phyloP scores from a whole-genome alignment of 2,797 vertebrate genomes.

The Cynopterus sphinx region DNA sequence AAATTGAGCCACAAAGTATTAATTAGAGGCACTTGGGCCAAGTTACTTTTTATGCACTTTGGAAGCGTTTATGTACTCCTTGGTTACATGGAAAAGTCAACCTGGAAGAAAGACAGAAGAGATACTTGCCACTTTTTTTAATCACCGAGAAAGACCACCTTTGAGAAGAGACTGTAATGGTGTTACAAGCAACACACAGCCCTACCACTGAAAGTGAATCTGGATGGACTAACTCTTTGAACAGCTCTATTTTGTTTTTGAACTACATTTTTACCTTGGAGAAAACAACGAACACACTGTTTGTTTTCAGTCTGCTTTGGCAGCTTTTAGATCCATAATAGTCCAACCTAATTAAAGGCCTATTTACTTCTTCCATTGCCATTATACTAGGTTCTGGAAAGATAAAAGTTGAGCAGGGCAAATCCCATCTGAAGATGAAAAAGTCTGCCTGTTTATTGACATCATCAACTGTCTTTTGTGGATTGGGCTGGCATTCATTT shows the following conservation, averaged over 20 bases:
- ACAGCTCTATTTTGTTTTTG: slow-evolving; percentile 29
- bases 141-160: neutral
- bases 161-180: neutral
- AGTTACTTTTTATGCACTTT: neutral
- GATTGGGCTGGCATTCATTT: slow-evolving; percentile 10
- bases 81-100: slow-evolving; percentile 18
- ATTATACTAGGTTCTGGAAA: slow-evolving; percentile 16
- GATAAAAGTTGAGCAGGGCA: neutral
- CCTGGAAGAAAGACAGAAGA: neutral
- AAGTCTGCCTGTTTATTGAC: neutral
- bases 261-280: slow-evolving; percentile 43
- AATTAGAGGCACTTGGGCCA: neutral
- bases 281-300: neutral
- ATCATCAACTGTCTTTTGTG: neutral
- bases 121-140: neutral
- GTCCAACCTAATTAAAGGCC: slow-evolving; percentile 21
- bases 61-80: neutral
- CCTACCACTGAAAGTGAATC: neutral
- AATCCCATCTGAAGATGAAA: slow-evolving; percentile 51
- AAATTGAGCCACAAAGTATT: neutral
- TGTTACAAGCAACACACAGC: neutral
- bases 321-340: neutral
- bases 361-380: neutral
- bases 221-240: neutral
- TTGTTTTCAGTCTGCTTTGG: slow-evolving; percentile 10